Percentiles rank a stretch among this genome's conserved stretches.
Conservation (phyloP, 2,113 vertebrate genomes). For the Monarcha castaneiventris region DNA sequence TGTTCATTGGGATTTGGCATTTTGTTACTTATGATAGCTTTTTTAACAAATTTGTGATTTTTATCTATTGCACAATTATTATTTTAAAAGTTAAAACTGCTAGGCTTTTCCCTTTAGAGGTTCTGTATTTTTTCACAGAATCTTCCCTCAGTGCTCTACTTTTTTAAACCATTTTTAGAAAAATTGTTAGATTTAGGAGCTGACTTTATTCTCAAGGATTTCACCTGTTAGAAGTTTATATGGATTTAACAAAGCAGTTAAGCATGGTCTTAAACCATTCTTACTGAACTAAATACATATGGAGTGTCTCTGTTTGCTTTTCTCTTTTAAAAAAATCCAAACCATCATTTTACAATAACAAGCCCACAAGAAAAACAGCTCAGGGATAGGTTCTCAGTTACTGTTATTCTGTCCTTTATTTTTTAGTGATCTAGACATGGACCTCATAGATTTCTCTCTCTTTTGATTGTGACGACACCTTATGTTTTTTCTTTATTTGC, state of each 20-base stretch:
- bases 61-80: background rate
- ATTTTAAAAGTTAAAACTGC: background rate
- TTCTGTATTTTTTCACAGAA: background rate
- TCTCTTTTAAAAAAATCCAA: background rate
- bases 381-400: background rate
- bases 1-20: background rate
- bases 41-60: background rate
- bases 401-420: background rate
- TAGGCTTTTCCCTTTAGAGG: background rate
- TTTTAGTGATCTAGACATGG: background rate
- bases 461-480: background rate
- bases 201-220: background rate
- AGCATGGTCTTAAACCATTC: background rate
- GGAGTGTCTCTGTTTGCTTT: background rate
- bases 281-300: background rate
- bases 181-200: background rate
- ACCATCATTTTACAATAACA: background rate
- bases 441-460: background rate
- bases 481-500: background rate
- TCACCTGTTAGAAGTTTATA: background rate
- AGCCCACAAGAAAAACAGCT: background rate
- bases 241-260: background rate
- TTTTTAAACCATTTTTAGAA: background rate
- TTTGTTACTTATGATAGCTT: background rate
- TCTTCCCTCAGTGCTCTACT: background rate